A percentile compares a stretch with the other conserved stretches of the same genome.
Conservation (phyloP, 2,888 invertebrate species). For the Oligia latruncula region DNA sequence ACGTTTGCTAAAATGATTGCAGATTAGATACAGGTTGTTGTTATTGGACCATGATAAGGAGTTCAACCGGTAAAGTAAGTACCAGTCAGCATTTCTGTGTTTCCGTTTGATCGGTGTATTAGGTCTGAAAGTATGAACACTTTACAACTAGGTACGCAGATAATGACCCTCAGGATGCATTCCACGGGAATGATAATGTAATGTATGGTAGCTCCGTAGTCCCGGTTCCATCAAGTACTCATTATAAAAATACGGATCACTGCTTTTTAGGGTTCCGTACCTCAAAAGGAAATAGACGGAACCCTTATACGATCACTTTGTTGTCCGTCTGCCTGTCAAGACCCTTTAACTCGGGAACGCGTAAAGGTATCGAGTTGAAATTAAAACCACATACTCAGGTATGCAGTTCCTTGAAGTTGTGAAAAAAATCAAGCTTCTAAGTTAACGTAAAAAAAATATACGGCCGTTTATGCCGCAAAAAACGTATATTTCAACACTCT, state of each 20-base stretch:
- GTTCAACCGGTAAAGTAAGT: not conserved
- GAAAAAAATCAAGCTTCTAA: no score
- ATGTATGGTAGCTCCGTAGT: not conserved
- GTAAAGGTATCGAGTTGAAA: no score
- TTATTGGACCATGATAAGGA: not conserved
- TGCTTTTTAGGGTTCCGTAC: no score
- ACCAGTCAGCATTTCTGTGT: not conserved
- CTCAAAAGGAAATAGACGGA: no score
- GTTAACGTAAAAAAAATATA: no score
- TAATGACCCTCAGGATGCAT: not conserved
- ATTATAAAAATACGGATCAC: slow-evolving; percentile 7
- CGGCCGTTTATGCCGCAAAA: no score
- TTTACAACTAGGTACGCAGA: not conserved
- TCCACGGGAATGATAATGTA: not conserved
- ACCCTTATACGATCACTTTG: no score
- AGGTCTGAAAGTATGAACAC: not conserved
- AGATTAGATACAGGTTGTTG: not conserved
- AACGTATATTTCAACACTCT: no score
- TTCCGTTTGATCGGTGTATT: not conserved
- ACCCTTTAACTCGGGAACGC: no score
- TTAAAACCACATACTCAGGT: no score
- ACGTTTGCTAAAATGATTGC: not conserved
- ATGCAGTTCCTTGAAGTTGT: no score
- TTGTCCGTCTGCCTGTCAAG: no score
- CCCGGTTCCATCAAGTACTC: not conserved